A percentile compares a stretch with the other conserved stretches of the same genome.
phyloP scores from a whole-genome alignment of 2,797 vertebrate genomes.

The Chelmon rostratus region DNA sequence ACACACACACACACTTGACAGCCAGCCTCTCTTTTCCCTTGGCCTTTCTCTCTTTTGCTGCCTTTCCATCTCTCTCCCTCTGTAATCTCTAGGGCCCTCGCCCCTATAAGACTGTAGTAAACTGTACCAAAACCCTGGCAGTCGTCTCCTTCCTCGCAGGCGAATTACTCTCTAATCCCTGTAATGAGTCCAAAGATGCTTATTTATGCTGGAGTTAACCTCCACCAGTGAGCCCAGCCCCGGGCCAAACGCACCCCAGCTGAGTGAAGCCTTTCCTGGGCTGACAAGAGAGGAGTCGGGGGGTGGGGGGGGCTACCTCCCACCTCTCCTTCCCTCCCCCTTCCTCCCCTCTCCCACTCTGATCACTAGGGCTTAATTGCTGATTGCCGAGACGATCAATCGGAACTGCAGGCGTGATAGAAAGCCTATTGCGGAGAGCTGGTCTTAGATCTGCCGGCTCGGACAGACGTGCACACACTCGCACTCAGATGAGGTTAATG shows the following conservation, averaged over 20 bases:
- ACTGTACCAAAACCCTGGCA: slow-evolving; percentile 88
- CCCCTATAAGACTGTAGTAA: slow-evolving; percentile 88
- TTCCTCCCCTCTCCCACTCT: slow-evolving; percentile 67
- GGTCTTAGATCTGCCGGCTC: slow-evolving; percentile 61
- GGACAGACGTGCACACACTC: slow-evolving; percentile 60
- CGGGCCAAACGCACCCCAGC: slow-evolving; percentile 87
- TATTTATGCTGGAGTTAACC: slow-evolving; percentile 92
- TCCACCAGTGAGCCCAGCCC: slow-evolving; percentile 89
- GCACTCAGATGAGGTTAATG: slow-evolving; percentile 68
- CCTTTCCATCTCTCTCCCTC: slow-evolving; percentile 78
- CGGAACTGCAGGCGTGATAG: slow-evolving; percentile 80
- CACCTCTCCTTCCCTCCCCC: slow-evolving; percentile 52
- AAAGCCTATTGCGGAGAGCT: slow-evolving; percentile 70
- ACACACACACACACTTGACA: slow-evolving; percentile 77
- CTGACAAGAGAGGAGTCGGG: slow-evolving; percentile 76
- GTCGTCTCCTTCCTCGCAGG: slow-evolving; percentile 85
- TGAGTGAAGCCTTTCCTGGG: slow-evolving; percentile 84
- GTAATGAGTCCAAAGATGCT: slow-evolving; percentile 90
- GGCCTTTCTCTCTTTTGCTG: slow-evolving; percentile 80
- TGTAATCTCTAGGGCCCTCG: slow-evolving; percentile 87
- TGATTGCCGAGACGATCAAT: slow-evolving; percentile 86
- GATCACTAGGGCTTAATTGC: slow-evolving; percentile 88
- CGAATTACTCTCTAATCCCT: slow-evolving; percentile 90
- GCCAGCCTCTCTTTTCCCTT: slow-evolving; percentile 80
- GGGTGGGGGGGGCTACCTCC: slow-evolving; percentile 51